A percentile compares a stretch with the other conserved stretches of the same genome.
Conservation (phyloP, 2,888 invertebrate species). For the Clostera curtula region DNA sequence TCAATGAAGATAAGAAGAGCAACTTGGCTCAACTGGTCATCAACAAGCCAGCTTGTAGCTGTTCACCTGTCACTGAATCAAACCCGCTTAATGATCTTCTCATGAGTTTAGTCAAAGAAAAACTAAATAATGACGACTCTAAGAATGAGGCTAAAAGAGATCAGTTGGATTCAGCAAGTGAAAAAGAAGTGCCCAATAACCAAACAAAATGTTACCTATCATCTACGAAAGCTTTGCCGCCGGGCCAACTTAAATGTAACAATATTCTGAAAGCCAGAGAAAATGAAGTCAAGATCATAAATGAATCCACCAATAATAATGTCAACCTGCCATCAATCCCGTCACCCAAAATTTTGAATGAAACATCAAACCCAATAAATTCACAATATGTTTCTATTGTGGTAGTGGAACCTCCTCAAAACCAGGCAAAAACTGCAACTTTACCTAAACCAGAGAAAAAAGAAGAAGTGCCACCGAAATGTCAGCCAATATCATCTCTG, state of each 20-base stretch:
- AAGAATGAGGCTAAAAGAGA: conserved; percentile 77
- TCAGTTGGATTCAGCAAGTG: conserved; percentile 54
- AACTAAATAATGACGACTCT: conserved; percentile 77
- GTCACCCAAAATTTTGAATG: conserved; percentile 71
- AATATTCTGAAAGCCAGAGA: conserved; percentile 90
- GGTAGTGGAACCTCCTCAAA: conserved; percentile 61
- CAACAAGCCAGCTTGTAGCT: conserved; percentile 62
- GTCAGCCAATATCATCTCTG: conserved; percentile 78
- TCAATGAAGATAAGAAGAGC: conserved; percentile 55
- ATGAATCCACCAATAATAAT: conserved; percentile 61
- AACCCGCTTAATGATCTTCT: conserved; percentile 67
- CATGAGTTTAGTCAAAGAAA: conserved; percentile 68
- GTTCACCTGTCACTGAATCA: conserved; percentile 60
- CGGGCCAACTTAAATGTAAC: conserved; percentile 93
- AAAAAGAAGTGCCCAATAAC: conserved; percentile 81
- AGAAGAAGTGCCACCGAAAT: conserved; percentile 68
- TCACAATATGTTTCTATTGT: conserved; percentile 70
- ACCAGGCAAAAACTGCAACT: conserved; percentile 48
- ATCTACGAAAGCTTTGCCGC: conserved; percentile 84
- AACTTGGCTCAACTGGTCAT: conserved; percentile 59
- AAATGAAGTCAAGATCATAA: conserved; percentile 64
- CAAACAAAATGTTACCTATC: conserved; percentile 78
- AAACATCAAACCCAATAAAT: conserved; percentile 55
- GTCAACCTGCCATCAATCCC: conserved; percentile 62
- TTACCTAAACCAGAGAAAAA: conserved; percentile 69